phyloP scores from a whole-genome alignment of 2,113 vertebrate species.

The Mesoclemmys tuberculata region DNA sequence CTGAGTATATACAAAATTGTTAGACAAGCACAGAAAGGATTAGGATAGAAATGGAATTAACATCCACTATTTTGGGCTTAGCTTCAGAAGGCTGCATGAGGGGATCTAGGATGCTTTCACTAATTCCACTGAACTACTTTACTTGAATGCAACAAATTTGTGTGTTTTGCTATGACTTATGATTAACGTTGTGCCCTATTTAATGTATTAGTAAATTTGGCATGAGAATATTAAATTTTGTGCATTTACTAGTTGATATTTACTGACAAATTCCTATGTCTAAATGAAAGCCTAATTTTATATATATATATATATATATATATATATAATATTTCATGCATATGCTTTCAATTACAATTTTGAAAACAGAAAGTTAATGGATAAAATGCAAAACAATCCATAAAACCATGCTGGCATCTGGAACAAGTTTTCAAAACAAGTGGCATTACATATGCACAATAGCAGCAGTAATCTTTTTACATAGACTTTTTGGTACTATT shows the following conservation, averaged over 20 bases:
- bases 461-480: neutral
- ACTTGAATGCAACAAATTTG: constrained; percentile 59
- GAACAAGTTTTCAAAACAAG: neutral
- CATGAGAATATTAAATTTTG: constrained; percentile 9
- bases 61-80: constrained; percentile 79
- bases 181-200: constrained; percentile 73
- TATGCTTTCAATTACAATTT: neutral
- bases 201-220: constrained; percentile 33
- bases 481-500: neutral
- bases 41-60: constrained; percentile 78
- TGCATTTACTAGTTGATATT: neutral
- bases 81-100: constrained; percentile 76
- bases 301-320: no score
- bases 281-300: neutral
- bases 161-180: constrained; percentile 68
- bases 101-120: constrained; percentile 74
- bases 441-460: neutral
- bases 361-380: neutral
- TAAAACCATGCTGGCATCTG: neutral
- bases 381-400: neutral
- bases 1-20: constrained; percentile 55
- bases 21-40: constrained; percentile 66
- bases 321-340: neutral
- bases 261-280: neutral
- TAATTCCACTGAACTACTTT: constrained; percentile 77